Conservation (phyloP, 2,797 vertebrate species). For the Crenuchus spilurus region DNA sequence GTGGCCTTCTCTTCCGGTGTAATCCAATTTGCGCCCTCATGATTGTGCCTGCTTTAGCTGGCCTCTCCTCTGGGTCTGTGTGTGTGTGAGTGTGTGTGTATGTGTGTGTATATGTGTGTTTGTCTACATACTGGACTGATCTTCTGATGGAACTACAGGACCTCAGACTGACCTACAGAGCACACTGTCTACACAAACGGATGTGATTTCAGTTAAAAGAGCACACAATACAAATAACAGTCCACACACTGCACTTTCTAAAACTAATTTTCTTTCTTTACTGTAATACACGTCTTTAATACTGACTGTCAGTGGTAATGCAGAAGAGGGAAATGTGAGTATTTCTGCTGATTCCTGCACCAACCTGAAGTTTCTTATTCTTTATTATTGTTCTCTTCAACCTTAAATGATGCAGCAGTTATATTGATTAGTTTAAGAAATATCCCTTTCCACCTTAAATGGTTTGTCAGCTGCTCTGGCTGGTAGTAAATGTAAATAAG, state of each 20-base stretch:
- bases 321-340: constrained; percentile 24
- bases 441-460: too few relatives aligned
- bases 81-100: constrained; percentile 57
- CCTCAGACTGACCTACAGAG: not conserved
- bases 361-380: too few relatives aligned
- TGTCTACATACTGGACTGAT: not conserved
- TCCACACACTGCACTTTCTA: too few relatives aligned
- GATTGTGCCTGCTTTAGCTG: constrained; percentile 79
- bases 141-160: constrained; percentile 6
- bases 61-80: constrained; percentile 69
- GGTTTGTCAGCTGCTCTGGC: too few relatives aligned
- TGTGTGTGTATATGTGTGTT: constrained; percentile 2
- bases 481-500: too few relatives aligned
- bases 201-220: not conserved
- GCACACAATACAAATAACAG: not conserved
- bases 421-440: too few relatives aligned
- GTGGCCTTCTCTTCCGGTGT: constrained; percentile 80
- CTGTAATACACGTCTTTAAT: too few relatives aligned
- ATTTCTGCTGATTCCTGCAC: too few relatives aligned
- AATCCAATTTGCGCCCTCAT: constrained; percentile 84
- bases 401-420: too few relatives aligned
- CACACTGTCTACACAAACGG: not conserved
- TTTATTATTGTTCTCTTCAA: too few relatives aligned
- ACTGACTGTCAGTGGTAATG: too few relatives aligned
- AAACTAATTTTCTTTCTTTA: too few relatives aligned